phyloP scores from a whole-genome alignment of 2,113 vertebrate species.

The Scomber colias region DNA sequence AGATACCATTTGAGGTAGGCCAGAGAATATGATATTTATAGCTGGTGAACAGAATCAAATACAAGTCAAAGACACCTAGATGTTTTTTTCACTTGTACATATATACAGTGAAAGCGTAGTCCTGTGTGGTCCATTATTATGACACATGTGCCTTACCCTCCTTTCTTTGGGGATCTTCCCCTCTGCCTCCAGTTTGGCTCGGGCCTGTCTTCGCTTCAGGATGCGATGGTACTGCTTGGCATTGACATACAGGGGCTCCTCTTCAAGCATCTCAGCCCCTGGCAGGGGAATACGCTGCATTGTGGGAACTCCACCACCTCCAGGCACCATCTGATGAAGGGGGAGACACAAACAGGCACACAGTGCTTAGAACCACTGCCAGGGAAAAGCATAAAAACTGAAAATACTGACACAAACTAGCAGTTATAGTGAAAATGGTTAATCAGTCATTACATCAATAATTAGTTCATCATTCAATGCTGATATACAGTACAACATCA shows the following conservation, averaged over 20 bases:
- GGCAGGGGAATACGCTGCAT: constrained; percentile 97
- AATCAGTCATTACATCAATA: neutral
- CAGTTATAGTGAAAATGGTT: neutral
- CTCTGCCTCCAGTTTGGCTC: constrained; percentile 97
- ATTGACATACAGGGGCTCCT: constrained; percentile 98
- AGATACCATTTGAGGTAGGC: too few species aligned
- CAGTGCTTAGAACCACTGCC: neutral
- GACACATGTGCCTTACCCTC: constrained; percentile 84
- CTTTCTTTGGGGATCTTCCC: constrained; percentile 99
- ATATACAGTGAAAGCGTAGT: neutral
- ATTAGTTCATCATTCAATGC: neutral
- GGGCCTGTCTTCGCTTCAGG: constrained; percentile 95
- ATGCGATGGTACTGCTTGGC: constrained; percentile 99
- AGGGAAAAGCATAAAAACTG: neutral
- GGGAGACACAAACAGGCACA: constrained; percentile 32
- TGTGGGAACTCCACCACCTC: constrained; percentile 91
- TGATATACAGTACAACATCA: neutral
- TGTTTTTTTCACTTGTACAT: neutral
- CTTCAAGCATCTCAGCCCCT: constrained; percentile 98
- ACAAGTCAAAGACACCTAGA: too few species aligned
- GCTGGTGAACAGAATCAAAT: too few species aligned
- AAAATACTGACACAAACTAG: constrained; percentile 8
- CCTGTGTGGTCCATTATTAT: neutral
- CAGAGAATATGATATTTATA: too few species aligned
- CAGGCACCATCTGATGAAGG: constrained; percentile 93